Base-by-base conservation (phyloP, 64 coral and sea anemone genomes). In the Anthopleura sola region DNA sequence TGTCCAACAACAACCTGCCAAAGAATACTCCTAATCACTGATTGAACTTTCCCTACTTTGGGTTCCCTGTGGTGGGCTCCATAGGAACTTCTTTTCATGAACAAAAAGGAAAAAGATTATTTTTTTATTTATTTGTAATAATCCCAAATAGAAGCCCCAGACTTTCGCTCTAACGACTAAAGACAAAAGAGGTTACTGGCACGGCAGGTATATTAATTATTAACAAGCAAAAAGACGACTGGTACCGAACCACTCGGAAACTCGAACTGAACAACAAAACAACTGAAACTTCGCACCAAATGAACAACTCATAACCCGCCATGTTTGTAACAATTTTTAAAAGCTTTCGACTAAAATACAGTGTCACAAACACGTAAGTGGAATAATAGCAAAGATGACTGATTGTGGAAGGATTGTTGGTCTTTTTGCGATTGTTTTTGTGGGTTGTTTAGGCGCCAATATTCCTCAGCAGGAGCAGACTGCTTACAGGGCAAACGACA, bases 401-500 rank as follows among this genome's bases (percentile, higher is more conserved):
- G 11, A 34, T 31, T 11, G 12, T 71, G 66, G 66, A 33, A 71
- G 12, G 29, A 34, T 10, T 71, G 34, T 36, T 34, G 29, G 13
- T 33, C 26, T 34, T 9, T 32, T 71, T 0, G 10, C 2, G 66
- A 13, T 31, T 34, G 79, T 19, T 78, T 88, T 71, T 15, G 66
- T 71, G 28, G 29, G 2, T 20, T 31, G 23, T 81, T 88, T 88
- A 9, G 34, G 86, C 24, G 79, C 76, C 74, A 81, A 14, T 46
- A 68, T 57, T 88, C 18, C 37, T 10, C 50, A 88, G 37, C 37
- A 66, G 75, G 55, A 82, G 31, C 55, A 78, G 18, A 82, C 62
- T 33, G 19, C 49, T 49, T 32, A 15, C 66, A 71, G 81, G 64
- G 33, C 75, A 18, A 90, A 78, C 23, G 64, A 90, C 33, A 91